These are phyloP conservation scores for Acanthoscelides obtectus DNA, from an alignment of 2,888 invertebrate species.

Conservation along the genomic window DNA sequence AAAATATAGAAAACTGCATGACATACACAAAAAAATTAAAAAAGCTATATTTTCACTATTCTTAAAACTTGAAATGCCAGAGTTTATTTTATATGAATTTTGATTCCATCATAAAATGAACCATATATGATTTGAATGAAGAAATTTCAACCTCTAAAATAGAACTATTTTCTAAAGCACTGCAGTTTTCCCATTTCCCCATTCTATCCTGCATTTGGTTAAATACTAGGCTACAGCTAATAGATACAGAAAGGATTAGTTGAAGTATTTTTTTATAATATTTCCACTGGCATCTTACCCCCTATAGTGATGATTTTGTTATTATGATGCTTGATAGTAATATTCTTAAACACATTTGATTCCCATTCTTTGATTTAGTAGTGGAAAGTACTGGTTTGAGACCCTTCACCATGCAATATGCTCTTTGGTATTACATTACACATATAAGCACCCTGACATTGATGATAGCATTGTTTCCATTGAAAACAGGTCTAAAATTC, in stretches of 20 bases:
- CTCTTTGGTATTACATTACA: background rate
- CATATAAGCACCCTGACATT: background rate
- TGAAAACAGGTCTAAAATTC: background rate
- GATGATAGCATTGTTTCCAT: background rate
- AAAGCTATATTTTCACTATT: too few species aligned
- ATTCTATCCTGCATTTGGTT: background rate
- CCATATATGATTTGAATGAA: too few species aligned
- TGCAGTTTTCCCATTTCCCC: background rate
- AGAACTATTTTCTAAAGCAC: too few species aligned
- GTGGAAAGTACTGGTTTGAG: background rate
- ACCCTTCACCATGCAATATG: background rate
- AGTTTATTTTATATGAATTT: too few species aligned
- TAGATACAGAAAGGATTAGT: background rate
- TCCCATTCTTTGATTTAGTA: background rate
- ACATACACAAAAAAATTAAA: too few species aligned
- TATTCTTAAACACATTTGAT: background rate
- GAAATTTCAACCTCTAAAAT: too few species aligned
- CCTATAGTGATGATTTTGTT: background rate
- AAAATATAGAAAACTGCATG: background rate
- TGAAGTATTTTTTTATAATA: background rate
- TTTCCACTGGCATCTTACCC: background rate
- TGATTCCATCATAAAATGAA: too few species aligned
- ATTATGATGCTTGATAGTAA: background rate
- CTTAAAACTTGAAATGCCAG: too few species aligned
- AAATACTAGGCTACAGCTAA: too few species aligned